phyloP scores from a whole-genome alignment of 2,888 invertebrate species.

The Idaea aversata region DNA sequence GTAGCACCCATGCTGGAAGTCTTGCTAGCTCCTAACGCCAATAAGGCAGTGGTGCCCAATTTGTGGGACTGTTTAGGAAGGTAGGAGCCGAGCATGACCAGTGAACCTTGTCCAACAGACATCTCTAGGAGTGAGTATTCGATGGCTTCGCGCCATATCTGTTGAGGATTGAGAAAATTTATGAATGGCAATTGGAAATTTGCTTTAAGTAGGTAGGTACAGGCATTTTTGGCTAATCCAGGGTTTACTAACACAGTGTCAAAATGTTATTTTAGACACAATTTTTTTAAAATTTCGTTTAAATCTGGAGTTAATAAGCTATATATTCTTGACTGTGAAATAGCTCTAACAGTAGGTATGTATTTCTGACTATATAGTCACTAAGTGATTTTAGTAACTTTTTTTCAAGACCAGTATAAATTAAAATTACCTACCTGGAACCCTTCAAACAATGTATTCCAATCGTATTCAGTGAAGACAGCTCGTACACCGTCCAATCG shows the following conservation, averaged over 20 bases:
- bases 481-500: slow-evolving; percentile 52
- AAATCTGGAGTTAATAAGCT: too few species aligned
- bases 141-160: slow-evolving; percentile 71
- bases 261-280: too few species aligned
- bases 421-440: slow-evolving; percentile 39
- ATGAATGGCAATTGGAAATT: neutral
- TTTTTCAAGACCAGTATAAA: neutral
- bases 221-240: too few species aligned
- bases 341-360: too few species aligned
- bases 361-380: too few species aligned
- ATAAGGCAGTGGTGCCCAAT: slow-evolving; percentile 49
- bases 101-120: slow-evolving; percentile 60
- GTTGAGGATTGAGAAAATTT: slow-evolving; percentile 14
- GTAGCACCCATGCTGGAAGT: slow-evolving; percentile 47
- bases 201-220: too few species aligned
- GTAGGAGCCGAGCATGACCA: slow-evolving; percentile 65
- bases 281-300: too few species aligned
- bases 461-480: slow-evolving; percentile 59
- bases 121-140: slow-evolving; percentile 66
- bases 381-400: neutral
- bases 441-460: slow-evolving; percentile 56
- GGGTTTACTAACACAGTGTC: too few species aligned
- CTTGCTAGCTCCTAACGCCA: slow-evolving; percentile 55
- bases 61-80: slow-evolving; percentile 54
- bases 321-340: too few species aligned